Evolutionary conservation across 2,888 invertebrate genomes (phyloP).

Genomic region (Graphium colonna): DNA sequence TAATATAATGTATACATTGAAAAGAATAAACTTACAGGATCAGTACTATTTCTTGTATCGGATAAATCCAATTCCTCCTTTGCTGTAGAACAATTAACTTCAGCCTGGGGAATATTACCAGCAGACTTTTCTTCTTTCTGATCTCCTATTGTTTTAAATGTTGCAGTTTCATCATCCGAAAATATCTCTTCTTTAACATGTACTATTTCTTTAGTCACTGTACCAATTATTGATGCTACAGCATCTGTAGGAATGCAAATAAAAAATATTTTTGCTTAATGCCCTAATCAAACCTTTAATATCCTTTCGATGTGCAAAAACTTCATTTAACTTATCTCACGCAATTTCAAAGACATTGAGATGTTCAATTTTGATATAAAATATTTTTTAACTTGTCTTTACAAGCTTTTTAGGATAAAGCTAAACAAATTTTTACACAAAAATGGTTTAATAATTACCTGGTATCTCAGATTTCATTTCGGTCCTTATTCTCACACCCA

Average conservation of each 20-base stretch:
- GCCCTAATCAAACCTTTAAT: no score
- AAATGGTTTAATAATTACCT: slow-evolving; percentile 38
- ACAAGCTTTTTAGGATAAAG: no score
- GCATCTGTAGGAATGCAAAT: slow-evolving; percentile 47
- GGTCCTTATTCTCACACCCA: slow-evolving; percentile 20
- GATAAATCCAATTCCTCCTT: slow-evolving; percentile 33
- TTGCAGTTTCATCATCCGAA: not conserved
- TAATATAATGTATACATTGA: no score
- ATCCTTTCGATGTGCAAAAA: no score
- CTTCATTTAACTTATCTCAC: no score
- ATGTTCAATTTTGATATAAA: no score
- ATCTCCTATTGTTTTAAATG: not conserved
- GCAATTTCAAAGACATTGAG: no score
- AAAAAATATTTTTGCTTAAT: no score
- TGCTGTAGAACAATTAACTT: slow-evolving; percentile 8
- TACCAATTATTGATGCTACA: slow-evolving; percentile 67
- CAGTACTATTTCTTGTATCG: slow-evolving; percentile 36
- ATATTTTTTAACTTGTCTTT: no score
- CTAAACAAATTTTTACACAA: no score
- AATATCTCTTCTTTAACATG: slow-evolving; percentile 19
- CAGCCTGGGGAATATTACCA: not conserved
- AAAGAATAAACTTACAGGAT: slow-evolving; percentile 24
- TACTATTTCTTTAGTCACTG: slow-evolving; percentile 33
- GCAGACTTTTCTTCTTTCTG: not conserved
- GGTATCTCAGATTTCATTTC: slow-evolving; percentile 47